phyloP scores from a whole-genome alignment of 2,797 vertebrate species.

The Gastrophryne carolinensis region DNA sequence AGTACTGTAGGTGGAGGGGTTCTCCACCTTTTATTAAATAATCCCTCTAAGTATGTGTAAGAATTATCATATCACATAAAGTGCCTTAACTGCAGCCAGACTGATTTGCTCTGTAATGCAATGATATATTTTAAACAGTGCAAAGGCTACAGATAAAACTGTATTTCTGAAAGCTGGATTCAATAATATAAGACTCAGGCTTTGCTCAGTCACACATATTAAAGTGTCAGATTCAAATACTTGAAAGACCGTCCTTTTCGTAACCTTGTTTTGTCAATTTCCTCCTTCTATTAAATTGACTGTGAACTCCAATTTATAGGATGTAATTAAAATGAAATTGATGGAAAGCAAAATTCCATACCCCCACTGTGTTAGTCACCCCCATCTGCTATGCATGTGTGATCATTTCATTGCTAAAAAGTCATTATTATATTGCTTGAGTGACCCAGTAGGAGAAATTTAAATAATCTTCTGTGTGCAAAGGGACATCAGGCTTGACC shows the following conservation, averaged over 20 bases:
- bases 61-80: no score
- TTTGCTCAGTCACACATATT: constrained; percentile 36
- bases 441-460: constrained; percentile 22
- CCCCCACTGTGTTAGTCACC: constrained; percentile 43
- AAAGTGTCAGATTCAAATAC: constrained; percentile 49
- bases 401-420: constrained; percentile 44
- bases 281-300: constrained; percentile 50
- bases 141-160: neutral
- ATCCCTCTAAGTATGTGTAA: no score
- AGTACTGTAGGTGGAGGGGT: no score
- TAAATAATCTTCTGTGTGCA: constrained; percentile 22
- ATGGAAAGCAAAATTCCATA: constrained; percentile 48
- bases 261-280: constrained; percentile 53
- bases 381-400: constrained; percentile 35
- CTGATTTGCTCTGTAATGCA: no score
- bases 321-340: constrained; percentile 53
- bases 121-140: neutral
- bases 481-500: constrained; percentile 2
- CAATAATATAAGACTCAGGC: neutral
- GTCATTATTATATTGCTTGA: constrained; percentile 45
- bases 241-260: constrained; percentile 41
- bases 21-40: no score
- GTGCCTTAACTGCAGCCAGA: no score
- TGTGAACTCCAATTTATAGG: constrained; percentile 53
- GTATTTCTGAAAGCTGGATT: constrained; percentile 1